phyloP scores from a whole-genome alignment of 2,888 invertebrate species.

The Argyresthia goedartella region DNA sequence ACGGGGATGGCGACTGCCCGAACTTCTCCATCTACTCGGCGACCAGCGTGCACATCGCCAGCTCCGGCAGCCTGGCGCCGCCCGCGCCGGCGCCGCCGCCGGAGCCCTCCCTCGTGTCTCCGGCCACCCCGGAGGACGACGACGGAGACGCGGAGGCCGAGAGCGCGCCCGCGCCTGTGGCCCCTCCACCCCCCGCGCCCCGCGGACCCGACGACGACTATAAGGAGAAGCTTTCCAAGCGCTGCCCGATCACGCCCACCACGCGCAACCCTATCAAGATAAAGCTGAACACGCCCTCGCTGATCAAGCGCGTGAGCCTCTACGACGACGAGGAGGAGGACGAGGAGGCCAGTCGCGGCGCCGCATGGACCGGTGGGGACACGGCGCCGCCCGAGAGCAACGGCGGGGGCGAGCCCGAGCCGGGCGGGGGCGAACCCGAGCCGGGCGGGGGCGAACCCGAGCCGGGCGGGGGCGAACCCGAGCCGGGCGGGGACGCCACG shows the following conservation, averaged over 20 bases:
- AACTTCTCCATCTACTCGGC: constrained; percentile 89
- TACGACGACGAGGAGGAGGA: constrained; percentile 66
- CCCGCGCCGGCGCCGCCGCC: background rate
- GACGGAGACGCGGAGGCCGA: constrained; percentile 29
- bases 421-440: too few relatives aligned
- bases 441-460: constrained; percentile 6
- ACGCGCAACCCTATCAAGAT: constrained; percentile 56
- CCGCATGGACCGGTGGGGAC: constrained; percentile 3
- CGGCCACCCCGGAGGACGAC: constrained; percentile 6
- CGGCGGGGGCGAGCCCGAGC: too few relatives aligned
- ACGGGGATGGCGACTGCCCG: constrained; percentile 81
- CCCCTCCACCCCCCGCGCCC: background rate
- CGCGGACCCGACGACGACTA: constrained; percentile 24
- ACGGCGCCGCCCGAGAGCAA: too few relatives aligned
- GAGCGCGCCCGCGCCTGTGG: background rate
- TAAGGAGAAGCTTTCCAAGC: constrained; percentile 46
- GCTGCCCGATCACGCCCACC: constrained; percentile 47
- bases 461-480: constrained; percentile 8
- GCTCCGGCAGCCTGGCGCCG: constrained; percentile 31
- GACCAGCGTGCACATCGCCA: constrained; percentile 81
- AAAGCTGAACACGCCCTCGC: constrained; percentile 52
- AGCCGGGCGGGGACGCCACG: background rate
- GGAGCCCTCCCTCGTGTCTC: constrained; percentile 11
- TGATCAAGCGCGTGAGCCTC: constrained; percentile 61
- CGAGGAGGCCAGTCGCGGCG: constrained; percentile 6